Percentiles rank a stretch among this genome's conserved stretches.
These are phyloP conservation scores for Urechis unicinctus DNA, from an alignment of 2,888 invertebrate genomes.

Conservation along the genomic window DNA sequence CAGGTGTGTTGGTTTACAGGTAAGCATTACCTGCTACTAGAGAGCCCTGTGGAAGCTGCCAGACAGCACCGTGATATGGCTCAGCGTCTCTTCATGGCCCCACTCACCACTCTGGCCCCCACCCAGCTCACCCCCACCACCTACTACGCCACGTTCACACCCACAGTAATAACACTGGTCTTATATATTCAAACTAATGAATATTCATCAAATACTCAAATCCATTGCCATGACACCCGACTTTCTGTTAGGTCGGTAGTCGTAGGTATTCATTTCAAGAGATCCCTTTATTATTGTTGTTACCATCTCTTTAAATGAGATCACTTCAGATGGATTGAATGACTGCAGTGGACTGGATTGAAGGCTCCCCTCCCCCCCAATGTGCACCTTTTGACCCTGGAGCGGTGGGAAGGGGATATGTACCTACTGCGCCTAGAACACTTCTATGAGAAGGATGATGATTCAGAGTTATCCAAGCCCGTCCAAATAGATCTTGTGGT, in stretches of 20 bases:
- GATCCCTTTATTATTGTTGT: too few species aligned
- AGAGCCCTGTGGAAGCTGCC: conserved; percentile 30
- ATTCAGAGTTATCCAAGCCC: conserved; percentile 34
- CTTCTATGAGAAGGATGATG: conserved; percentile 44
- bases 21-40: conserved; percentile 37
- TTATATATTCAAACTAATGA: background rate
- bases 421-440: conserved; percentile 51
- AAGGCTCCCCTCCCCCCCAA: conserved; percentile 18
- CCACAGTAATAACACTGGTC: background rate
- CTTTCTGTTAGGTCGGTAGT: too few species aligned
- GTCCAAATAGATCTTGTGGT: conserved; percentile 43
- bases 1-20: too few species aligned
- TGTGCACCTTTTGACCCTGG: conserved; percentile 49
- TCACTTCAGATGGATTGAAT: too few species aligned
- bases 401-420: conserved; percentile 35
- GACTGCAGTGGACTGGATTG: conserved; percentile 38
- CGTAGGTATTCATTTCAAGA: too few species aligned
- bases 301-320: background rate
- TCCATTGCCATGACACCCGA: too few species aligned
- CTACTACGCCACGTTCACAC: conserved; percentile 8
- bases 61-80: conserved; percentile 33
- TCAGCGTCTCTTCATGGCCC: conserved; percentile 33
- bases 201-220: too few species aligned
- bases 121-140: background rate
- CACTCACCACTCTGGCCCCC: conserved; percentile 31